Base-by-base conservation (phyloP, 2,113 vertebrate species). In the Nothoprocta pentlandii region DNA sequence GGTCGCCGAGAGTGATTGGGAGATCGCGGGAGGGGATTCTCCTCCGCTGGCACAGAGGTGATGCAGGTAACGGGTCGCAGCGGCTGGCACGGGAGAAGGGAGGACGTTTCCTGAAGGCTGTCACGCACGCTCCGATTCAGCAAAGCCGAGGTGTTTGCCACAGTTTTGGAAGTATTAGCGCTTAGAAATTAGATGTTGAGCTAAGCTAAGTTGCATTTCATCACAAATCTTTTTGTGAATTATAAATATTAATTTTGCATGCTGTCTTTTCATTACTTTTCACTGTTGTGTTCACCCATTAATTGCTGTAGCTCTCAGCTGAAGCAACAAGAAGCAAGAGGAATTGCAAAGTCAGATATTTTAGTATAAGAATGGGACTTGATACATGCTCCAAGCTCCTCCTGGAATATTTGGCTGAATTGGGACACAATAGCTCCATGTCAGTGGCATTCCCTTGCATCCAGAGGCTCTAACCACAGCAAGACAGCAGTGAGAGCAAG, bases 1-100 rank as follows among this genome's bases (percentile, higher is more conserved):
- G 36, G 36, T 39, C 36, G 36, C 36, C 36, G 36, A 39, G 36
- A 39, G 36, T 39, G 36, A 39, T 39, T 7, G 36, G 7, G 36
- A 39, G 36, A 39, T 6, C 36, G 7, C 8, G 36, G 36, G 36
- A 39, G 8, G 36, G 7, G 8, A 39, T 39, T 39, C 8, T 39
- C 36, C 36, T 39, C 36, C 8, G 36, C 36, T 39, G 36, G 36
- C 36, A 39, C 36, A 8, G 36, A 44, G 10, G 19, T 13, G 49
- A 22, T 16, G 54, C 20, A 49, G 21, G 23, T 73, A 63, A 41
- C 53, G 59, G 12, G 23, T 12, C 63, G 36, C 42, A 92, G 34
- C 22, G 10, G 36, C 12, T 25, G 54, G 30, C 6, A 0, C 15
- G 22, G 53, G 22, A 10, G 16, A 2, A 1, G 39, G 4, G 4